Base-by-base conservation (phyloP, 2,888 invertebrate genomes). In the Platypus cylindrus region DNA sequence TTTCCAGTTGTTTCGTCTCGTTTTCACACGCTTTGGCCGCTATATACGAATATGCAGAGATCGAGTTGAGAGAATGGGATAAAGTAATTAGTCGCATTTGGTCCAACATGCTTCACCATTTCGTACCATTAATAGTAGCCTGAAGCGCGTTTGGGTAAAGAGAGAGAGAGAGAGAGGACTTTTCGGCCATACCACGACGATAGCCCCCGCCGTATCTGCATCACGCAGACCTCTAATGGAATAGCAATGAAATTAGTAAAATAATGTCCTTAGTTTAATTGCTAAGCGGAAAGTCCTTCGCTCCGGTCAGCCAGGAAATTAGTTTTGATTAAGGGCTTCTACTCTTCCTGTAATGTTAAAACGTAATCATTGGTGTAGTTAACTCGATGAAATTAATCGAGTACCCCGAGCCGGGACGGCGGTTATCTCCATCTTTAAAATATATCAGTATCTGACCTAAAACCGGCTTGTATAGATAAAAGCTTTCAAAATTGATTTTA, bases 181-280 rank as follows among this genome's bases (percentile, higher is more conserved):
- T 43, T 48, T 39, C 36, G 38, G 38, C 32, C 25, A 12, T 5
- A 30, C 32, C 37, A 32, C 45, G 46, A 47, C 48, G 49, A 49
- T 49, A 51, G 54, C 57, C 58, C n/a, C n/a, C n/a, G n/a, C n/a
- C n/a, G n/a, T 60, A 60, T 60, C 61, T 60, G 56, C 58, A 59
- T 56, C 58, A 58, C 59, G 60, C 60, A 56, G 56, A 56, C 56
- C 59, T 58, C 57, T 61, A 62, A 62, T 61, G 61, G 62, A 61
- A 61, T 61, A 58, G 62, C 61, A 62, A 62, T 62, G 60, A 60
- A 62, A 62, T 61, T 62, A 62, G 60, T 55, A 59, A 61, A 60
- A 62, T 62, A 60, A 62, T 60, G 60, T 60, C 58, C 59, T 59
- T 60, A 59, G 58, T 60, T 62, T 61, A 60, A 62, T 62, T 62